A percentile compares a stretch with the other conserved stretches of the same genome.
Conservation (phyloP, 2,888 invertebrate genomes). For the Allolobophora icterica region DNA sequence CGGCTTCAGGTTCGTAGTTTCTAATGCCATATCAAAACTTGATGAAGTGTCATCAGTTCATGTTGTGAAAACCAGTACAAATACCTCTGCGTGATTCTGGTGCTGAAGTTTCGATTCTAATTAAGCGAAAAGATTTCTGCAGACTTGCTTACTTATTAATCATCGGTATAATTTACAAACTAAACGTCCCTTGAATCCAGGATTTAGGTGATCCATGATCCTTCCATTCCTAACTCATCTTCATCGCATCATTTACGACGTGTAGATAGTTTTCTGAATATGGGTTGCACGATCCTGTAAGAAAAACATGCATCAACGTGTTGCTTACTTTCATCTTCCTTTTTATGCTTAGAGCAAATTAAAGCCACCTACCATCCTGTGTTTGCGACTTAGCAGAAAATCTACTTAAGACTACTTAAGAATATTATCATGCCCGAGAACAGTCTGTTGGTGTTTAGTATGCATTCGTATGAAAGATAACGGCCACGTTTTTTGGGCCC, state of each 20-base stretch:
- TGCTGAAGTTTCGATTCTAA: not conserved
- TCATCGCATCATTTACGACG: conserved; percentile 28
- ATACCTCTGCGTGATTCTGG: not conserved
- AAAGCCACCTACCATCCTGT: too few relatives aligned
- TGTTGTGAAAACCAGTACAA: not conserved
- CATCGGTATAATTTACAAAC: not conserved
- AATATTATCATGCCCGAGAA: too few relatives aligned
- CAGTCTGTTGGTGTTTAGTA: too few relatives aligned
- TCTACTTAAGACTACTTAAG: too few relatives aligned
- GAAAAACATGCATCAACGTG: not conserved
- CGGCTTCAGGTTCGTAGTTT: not conserved
- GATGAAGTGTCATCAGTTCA: not conserved
- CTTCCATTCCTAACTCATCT: not conserved
- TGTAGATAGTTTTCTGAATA: conserved; percentile 41
- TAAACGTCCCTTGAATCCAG: not conserved
- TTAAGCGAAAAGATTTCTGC: not conserved
- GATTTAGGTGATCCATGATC: not conserved
- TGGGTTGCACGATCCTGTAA: conserved; percentile 42
- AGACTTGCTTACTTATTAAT: conserved; percentile 8
- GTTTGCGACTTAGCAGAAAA: too few relatives aligned
- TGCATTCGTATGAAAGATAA: too few relatives aligned
- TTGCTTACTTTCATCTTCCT: not conserved
- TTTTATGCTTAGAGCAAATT: too few relatives aligned
- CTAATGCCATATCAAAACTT: not conserved
- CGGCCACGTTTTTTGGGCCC: too few relatives aligned